Conservation (phyloP, 2,888 invertebrate genomes). For the Drosophila mulleri region DNA sequence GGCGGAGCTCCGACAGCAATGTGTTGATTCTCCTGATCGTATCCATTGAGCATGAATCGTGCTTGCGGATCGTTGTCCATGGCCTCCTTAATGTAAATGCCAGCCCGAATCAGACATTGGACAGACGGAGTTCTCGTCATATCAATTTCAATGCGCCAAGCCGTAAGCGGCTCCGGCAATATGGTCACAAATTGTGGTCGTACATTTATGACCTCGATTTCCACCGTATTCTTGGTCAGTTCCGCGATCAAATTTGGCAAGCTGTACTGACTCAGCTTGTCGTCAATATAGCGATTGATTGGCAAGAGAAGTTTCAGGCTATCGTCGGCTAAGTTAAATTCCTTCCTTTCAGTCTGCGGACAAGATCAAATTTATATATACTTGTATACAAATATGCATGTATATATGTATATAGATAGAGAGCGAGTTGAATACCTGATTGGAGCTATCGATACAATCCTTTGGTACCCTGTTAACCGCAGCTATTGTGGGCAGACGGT, state of each 20-base stretch:
- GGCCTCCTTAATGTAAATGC: background rate
- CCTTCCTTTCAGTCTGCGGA: background rate
- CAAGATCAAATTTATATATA: no score
- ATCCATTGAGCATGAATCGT: background rate
- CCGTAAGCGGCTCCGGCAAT: background rate
- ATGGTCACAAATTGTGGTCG: background rate
- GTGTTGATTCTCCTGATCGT: background rate
- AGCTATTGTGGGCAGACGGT: background rate
- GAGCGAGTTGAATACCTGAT: slow-evolving; percentile 7
- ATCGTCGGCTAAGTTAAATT: rapidly evolving
- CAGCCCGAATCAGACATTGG: background rate
- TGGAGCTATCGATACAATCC: background rate
- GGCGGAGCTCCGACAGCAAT: background rate
- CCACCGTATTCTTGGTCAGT: background rate
- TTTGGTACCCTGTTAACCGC: background rate
- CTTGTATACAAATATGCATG: no score
- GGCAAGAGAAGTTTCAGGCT: background rate
- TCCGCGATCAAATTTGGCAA: background rate
- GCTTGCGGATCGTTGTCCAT: background rate
- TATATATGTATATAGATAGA: background rate
- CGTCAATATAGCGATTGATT: background rate
- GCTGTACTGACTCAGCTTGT: background rate
- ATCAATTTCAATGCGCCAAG: background rate
- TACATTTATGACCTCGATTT: background rate
- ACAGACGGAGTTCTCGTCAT: background rate